Conservation (phyloP, 1,140 invertebrate species). For the Rhopalosiphum padi region DNA sequence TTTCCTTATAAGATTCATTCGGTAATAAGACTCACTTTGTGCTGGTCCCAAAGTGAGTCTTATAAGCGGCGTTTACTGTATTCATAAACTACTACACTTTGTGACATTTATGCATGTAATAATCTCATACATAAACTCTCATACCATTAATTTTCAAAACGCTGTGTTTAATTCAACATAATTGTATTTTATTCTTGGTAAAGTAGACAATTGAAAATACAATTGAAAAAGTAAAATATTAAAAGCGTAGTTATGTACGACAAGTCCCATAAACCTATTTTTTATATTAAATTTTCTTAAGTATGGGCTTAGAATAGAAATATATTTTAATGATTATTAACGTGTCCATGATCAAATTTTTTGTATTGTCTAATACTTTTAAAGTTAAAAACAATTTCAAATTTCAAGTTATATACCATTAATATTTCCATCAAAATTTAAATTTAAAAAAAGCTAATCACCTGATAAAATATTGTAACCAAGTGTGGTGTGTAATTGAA, state of each 20-base stretch:
- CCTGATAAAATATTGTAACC: neutral
- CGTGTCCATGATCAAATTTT: neutral
- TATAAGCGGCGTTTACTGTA: too few relatives aligned
- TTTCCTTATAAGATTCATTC: too few relatives aligned
- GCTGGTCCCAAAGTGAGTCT: too few relatives aligned
- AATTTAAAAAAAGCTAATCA: neutral
- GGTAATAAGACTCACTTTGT: too few relatives aligned
- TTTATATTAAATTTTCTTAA: neutral
- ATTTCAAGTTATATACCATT: neutral
- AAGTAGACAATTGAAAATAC: neutral
- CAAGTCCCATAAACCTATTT: neutral
- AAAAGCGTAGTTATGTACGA: neutral
- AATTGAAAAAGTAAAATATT: neutral
- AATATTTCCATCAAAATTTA: too few relatives aligned
- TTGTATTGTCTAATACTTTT: neutral
- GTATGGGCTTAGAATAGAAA: neutral
- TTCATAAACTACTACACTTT: neutral
- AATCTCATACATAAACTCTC: neutral
- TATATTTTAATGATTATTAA: neutral
- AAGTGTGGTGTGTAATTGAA: neutral
- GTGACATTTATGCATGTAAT: conserved; percentile 5
- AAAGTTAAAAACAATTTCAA: neutral
- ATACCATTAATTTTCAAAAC: neutral
- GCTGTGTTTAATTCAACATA: neutral
- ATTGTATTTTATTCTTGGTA: neutral